Conservation (phyloP, 1,140 invertebrate species). For the Platyscapa corneri region DNA sequence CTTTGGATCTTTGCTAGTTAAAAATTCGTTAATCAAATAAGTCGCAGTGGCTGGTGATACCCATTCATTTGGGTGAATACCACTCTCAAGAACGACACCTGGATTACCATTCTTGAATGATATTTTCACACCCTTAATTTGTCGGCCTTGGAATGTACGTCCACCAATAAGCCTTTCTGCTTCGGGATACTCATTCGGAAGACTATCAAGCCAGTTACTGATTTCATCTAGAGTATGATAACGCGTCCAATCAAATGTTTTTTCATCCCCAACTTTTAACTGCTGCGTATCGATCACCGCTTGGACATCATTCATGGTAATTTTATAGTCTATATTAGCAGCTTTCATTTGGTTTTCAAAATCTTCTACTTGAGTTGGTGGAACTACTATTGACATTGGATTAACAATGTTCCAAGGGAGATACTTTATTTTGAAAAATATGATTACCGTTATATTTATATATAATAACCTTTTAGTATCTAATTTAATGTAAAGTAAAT, state of each 20-base stretch:
- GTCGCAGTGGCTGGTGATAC: constrained; percentile 81
- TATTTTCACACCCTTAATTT: constrained; percentile 78
- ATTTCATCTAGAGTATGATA: constrained; percentile 75
- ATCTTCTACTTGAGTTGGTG: constrained; percentile 48
- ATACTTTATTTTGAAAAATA: too few relatives aligned
- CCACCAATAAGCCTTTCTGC: constrained; percentile 76
- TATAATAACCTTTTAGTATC: too few relatives aligned
- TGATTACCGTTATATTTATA: too few relatives aligned
- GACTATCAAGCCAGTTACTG: constrained; percentile 68
- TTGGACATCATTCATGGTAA: constrained; percentile 57
- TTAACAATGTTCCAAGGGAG: constrained; percentile 53
- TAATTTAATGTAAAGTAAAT: too few relatives aligned
- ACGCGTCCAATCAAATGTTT: constrained; percentile 65
- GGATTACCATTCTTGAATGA: constrained; percentile 69
- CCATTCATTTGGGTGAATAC: constrained; percentile 87
- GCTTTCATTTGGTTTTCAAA: constrained; percentile 54
- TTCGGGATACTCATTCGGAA: constrained; percentile 70
- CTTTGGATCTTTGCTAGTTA: constrained; percentile 73
- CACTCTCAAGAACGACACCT: constrained; percentile 76
- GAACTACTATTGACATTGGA: constrained; percentile 57
- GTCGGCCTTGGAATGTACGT: constrained; percentile 75
- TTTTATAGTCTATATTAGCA: constrained; percentile 38
- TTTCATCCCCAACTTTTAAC: background rate
- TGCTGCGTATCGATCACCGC: constrained; percentile 55
- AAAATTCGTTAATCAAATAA: constrained; percentile 79